These are phyloP conservation scores for Sphinx pinastri DNA, from an alignment of 2,888 invertebrate species.

Conservation along the genomic window DNA sequence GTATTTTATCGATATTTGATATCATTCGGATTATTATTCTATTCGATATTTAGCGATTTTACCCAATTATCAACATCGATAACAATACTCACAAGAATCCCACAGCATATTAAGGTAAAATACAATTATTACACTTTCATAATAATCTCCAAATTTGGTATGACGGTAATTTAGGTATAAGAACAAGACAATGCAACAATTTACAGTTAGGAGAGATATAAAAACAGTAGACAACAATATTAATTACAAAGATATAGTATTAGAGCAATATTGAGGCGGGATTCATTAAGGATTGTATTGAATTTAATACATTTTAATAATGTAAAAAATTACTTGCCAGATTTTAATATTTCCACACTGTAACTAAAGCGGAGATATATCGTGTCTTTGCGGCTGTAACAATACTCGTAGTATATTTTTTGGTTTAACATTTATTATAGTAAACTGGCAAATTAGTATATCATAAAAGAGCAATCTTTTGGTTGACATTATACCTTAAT, in stretches of 20 bases:
- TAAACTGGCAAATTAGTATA: neutral
- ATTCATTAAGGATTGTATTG: neutral
- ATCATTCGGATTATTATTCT: neutral
- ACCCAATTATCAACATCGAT: neutral
- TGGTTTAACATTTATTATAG: too few species aligned
- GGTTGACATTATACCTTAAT: conserved; percentile 27
- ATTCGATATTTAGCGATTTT: neutral
- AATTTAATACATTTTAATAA: neutral
- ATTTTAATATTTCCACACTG: neutral
- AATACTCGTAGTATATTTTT: too few species aligned
- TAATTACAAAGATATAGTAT: neutral
- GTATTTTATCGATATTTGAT: conserved; percentile 1
- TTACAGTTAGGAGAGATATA: neutral
- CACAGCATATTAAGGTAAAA: neutral
- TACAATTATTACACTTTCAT: neutral
- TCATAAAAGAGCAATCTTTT: neutral
- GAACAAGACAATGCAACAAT: neutral
- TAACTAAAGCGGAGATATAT: neutral
- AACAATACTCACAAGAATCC: neutral
- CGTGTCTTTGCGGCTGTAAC: too few species aligned
- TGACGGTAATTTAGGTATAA: neutral
- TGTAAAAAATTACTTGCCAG: neutral
- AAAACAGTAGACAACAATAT: neutral
- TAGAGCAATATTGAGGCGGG: conserved; percentile 7
- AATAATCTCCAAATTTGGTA: neutral